Conservation (phyloP, 2,888 invertebrate species). For the Leptinotarsa rubiginosa region DNA sequence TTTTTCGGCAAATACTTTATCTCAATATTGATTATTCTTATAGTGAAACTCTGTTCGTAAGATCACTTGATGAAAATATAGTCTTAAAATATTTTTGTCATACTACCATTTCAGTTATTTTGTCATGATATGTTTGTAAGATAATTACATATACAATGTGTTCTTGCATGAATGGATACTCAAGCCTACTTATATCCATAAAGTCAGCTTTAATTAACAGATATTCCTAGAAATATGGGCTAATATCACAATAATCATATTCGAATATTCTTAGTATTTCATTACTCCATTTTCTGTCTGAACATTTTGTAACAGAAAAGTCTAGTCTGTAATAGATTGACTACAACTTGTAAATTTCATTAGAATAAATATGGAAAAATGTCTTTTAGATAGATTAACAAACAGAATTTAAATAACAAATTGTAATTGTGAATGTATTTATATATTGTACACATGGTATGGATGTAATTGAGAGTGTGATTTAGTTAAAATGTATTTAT, state of each 20-base stretch:
- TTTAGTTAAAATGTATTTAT: conserved; percentile 62
- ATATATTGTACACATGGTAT: conserved; percentile 55
- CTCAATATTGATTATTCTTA: too few species aligned
- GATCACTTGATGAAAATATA: neutral
- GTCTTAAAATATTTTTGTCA: neutral
- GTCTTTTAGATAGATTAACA: conserved; percentile 49
- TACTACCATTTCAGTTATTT: neutral
- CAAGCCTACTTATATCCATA: neutral
- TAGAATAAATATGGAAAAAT: neutral
- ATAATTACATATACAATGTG: neutral
- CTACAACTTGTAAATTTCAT: neutral
- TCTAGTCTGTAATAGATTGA: conserved; percentile 30
- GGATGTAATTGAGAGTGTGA: conserved; percentile 50
- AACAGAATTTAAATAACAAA: conserved; percentile 51
- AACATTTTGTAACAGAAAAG: conserved; percentile 19
- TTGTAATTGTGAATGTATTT: conserved; percentile 56
- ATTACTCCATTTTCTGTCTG: neutral
- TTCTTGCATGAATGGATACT: neutral
- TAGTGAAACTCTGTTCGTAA: neutral
- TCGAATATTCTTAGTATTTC: conserved; percentile 15
- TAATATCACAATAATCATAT: neutral
- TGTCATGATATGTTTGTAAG: neutral
- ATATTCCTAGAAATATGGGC: neutral
- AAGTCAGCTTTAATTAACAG: neutral
- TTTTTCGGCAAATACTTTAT: too few species aligned